A percentile compares a stretch with the other conserved stretches of the same genome.
Conservation (phyloP, 2,113 vertebrate species). For the Apus apus region DNA sequence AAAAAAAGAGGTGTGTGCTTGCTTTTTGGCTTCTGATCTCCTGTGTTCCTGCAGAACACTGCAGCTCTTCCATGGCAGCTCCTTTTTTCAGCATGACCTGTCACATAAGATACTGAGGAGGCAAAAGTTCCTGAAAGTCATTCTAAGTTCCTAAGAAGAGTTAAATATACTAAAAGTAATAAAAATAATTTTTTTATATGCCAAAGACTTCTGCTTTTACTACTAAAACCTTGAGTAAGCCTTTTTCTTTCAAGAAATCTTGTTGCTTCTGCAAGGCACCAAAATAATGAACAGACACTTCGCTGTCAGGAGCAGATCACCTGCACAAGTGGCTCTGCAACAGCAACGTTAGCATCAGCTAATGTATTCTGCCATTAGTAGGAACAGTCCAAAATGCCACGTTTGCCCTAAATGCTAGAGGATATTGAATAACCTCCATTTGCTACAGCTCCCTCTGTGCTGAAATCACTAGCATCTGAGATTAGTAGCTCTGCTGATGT, state of each 20-base stretch:
- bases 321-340: neutral
- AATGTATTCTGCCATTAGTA: neutral
- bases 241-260: neutral
- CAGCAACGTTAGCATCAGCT: neutral
- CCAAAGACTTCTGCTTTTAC: neutral
- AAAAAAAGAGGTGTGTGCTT: fast-evolving
- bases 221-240: neutral
- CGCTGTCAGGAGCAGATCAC: neutral
- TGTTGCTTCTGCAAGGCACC: neutral
- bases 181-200: neutral
- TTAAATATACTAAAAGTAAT: neutral
- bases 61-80: neutral
- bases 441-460: neutral
- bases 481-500: neutral
- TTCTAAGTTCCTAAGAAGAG: neutral
- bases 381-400: neutral
- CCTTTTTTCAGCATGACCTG: neutral
- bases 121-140: neutral
- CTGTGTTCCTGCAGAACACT: neutral
- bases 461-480: neutral
- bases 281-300: neutral
- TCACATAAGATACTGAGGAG: neutral
- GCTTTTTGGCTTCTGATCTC: neutral
- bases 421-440: neutral
- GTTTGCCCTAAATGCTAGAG: neutral